These are phyloP conservation scores for Hephaestus fuliginosus DNA, from an alignment of 2,797 vertebrate genomes.

Conservation along the genomic window DNA sequence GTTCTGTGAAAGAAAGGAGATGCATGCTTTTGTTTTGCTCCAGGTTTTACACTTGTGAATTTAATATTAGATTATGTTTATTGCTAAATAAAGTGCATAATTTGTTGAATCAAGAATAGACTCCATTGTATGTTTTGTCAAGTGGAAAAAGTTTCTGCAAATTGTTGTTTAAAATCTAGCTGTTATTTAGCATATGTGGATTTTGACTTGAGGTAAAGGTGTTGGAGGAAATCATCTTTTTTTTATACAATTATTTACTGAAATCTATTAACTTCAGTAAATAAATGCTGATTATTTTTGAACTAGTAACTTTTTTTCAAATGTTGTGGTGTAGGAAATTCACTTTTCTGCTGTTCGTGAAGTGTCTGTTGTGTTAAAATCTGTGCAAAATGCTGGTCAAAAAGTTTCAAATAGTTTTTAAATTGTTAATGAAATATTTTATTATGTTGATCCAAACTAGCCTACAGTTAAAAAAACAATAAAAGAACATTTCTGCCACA, in stretches of 20 bases:
- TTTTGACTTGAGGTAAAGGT: slow-evolving; percentile 12
- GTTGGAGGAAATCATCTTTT: not conserved
- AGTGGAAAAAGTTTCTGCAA: slow-evolving; percentile 1
- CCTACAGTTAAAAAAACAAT: slow-evolving; percentile 5
- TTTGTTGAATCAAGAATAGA: slow-evolving; percentile 31
- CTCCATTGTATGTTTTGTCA: not conserved
- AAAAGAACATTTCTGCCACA: slow-evolving; percentile 2
- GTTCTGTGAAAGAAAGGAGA: slow-evolving; percentile 26
- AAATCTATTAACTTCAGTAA: slow-evolving; percentile 1
- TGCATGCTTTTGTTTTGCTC: slow-evolving; percentile 34
- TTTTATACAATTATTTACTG: too few relatives aligned
- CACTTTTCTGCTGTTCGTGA: not conserved
- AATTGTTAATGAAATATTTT: slow-evolving; percentile 25
- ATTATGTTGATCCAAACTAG: not conserved
- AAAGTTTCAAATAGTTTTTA: slow-evolving; percentile 28
- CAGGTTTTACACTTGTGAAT: slow-evolving; percentile 35
- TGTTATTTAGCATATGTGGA: slow-evolving; percentile 25
- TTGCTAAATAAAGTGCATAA: slow-evolving; percentile 35
- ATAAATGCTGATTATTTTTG: slow-evolving; percentile 14
- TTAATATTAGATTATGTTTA: slow-evolving; percentile 34
- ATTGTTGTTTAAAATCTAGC: slow-evolving; percentile 18
- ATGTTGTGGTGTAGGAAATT: not conserved
- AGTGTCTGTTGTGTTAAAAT: slow-evolving; percentile 7
- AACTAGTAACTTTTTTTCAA: not conserved
- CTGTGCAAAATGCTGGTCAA: not conserved